phyloP scores from a whole-genome alignment of 2,888 invertebrate genomes.

The Agonopterix alstromeriana region DNA sequence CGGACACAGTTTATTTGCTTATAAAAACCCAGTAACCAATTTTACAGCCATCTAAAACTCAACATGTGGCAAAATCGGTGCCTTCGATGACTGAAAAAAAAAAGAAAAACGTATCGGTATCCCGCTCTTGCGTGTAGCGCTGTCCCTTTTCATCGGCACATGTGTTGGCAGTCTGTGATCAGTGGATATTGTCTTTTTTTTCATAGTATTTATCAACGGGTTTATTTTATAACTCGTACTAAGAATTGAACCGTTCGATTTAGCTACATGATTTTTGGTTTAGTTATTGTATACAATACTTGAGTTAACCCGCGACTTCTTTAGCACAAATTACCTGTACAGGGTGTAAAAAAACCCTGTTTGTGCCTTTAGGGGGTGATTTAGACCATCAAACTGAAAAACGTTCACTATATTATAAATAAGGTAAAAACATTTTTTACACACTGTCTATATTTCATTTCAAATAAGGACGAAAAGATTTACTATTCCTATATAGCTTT shows the following conservation, averaged over 20 bases:
- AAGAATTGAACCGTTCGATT: background rate
- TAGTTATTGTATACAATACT: too few relatives aligned
- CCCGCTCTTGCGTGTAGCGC: conserved; percentile 29
- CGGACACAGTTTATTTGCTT: conserved; percentile 19
- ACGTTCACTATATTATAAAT: too few relatives aligned
- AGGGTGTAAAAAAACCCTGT: too few relatives aligned
- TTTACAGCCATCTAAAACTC: conserved; percentile 35
- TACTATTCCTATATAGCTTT: too few relatives aligned
- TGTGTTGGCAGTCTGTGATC: conserved; percentile 57
- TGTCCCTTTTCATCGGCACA: conserved; percentile 40
- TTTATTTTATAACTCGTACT: conserved; percentile 8
- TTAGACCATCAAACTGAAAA: too few relatives aligned
- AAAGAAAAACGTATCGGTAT: conserved; percentile 27
- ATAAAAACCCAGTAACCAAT: conserved; percentile 24
- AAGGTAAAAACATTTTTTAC: too few relatives aligned
- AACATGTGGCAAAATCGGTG: conserved; percentile 63
- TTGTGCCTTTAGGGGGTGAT: too few relatives aligned
- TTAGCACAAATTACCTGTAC: too few relatives aligned
- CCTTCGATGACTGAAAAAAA: conserved; percentile 29
- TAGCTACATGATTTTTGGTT: background rate
- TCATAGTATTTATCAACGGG: conserved; percentile 15
- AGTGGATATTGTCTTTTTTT: conserved; percentile 52
- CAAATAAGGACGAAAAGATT: too few relatives aligned
- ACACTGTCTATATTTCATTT: too few relatives aligned
- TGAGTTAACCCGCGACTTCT: too few relatives aligned